phyloP scores from a whole-genome alignment of 2,888 invertebrate species.

The Folsomia manolachei region DNA sequence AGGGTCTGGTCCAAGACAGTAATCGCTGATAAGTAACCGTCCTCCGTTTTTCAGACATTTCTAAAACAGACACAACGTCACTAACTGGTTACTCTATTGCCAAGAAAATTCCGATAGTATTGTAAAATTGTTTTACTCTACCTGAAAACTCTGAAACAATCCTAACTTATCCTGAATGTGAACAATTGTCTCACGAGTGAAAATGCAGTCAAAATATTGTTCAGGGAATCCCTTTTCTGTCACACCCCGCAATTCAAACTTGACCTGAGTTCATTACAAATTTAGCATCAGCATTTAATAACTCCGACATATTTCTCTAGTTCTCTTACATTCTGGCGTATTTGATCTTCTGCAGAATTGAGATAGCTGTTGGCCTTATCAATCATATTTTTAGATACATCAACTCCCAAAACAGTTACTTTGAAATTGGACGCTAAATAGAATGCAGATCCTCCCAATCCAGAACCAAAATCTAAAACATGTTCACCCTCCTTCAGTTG shows the following conservation, averaged over 20 bases:
- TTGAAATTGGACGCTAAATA: slow-evolving; percentile 58
- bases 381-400: slow-evolving; percentile 60
- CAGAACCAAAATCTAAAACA: slow-evolving; percentile 59
- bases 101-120: too few relatives aligned
- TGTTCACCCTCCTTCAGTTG: slow-evolving; percentile 55
- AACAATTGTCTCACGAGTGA: slow-evolving; percentile 59
- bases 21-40: slow-evolving; percentile 57
- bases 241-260: slow-evolving; percentile 58
- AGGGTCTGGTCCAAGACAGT: slow-evolving; percentile 55
- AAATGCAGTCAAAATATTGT: slow-evolving; percentile 58
- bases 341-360: slow-evolving; percentile 52
- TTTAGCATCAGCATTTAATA: background rate
- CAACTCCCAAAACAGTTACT: slow-evolving; percentile 56
- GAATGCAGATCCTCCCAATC: slow-evolving; percentile 59
- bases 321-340: slow-evolving; percentile 47
- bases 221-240: slow-evolving; percentile 55
- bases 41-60: slow-evolving; percentile 59
- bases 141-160: slow-evolving; percentile 56
- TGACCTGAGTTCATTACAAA: slow-evolving; percentile 52
- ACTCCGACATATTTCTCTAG: too few relatives aligned
- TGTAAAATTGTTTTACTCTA: slow-evolving; percentile 52
- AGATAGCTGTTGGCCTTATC: slow-evolving; percentile 57
- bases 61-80: slow-evolving; percentile 51
- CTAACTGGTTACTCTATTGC: too few relatives aligned
- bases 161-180: slow-evolving; percentile 57